Conservation (phyloP, 2,888 invertebrate genomes). For the Tiphia femorata region DNA sequence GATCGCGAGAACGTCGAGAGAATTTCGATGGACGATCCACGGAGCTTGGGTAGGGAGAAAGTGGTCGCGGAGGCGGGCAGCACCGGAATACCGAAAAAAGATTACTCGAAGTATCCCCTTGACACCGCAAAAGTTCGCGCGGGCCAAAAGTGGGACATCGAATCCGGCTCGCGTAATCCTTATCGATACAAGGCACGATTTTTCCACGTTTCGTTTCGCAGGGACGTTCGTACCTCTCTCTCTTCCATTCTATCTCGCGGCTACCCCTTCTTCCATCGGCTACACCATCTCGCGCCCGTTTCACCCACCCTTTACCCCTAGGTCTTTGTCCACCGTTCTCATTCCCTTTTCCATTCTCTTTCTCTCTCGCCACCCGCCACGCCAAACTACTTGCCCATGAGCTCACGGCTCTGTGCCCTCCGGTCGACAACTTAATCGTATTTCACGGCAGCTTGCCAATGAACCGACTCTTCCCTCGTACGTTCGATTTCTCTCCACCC, state of each 20-base stretch:
- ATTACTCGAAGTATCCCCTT: constrained; percentile 17
- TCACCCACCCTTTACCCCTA: neutral
- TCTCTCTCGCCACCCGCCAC: neutral
- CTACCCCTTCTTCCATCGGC: too few species aligned
- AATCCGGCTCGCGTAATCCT: constrained; percentile 42
- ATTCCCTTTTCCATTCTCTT: neutral
- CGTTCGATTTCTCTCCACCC: constrained; percentile 2
- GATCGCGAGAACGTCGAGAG: constrained; percentile 19
- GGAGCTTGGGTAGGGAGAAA: neutral
- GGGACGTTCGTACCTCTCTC: constrained; percentile 13
- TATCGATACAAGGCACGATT: constrained; percentile 45
- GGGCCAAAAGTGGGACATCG: constrained; percentile 31
- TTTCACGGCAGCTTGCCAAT: constrained; percentile 46
- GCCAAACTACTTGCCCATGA: constrained; percentile 2
- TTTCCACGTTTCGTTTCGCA: constrained; percentile 15
- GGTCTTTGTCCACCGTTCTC: neutral
- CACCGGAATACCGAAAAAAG: neutral
- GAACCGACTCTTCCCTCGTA: neutral
- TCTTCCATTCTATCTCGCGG: too few species aligned
- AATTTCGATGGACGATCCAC: too few species aligned
- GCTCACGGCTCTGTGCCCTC: constrained; percentile 9
- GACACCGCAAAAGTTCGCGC: constrained; percentile 34
- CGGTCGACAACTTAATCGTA: constrained; percentile 44
- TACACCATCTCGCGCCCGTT: too few species aligned
- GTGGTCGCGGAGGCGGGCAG: neutral